phyloP scores from a whole-genome alignment of 2,888 invertebrate genomes.

The Yponomeuta plumbellus region DNA sequence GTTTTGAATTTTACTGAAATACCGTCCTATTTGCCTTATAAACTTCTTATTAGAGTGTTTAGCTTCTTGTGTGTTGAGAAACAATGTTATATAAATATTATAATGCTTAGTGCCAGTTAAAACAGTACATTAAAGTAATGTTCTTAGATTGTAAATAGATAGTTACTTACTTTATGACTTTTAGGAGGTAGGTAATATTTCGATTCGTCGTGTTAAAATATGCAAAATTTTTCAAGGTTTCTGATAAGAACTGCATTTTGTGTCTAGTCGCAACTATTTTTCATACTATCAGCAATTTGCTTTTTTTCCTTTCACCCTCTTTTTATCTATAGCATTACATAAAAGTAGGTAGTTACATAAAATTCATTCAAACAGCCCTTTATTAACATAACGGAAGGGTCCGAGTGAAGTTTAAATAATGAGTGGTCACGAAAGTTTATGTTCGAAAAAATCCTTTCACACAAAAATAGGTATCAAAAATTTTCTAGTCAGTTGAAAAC shows the following conservation, averaged over 20 bases:
- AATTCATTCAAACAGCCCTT: not conserved
- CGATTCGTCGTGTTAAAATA: not conserved
- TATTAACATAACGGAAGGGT: too few relatives aligned
- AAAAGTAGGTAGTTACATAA: too few relatives aligned
- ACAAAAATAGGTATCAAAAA: constrained; percentile 11
- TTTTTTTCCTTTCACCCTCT: not conserved
- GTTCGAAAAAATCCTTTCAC: not conserved
- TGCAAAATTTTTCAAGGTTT: constrained; percentile 16
- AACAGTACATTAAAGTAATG: constrained; percentile 19
- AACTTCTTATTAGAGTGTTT: constrained; percentile 10
- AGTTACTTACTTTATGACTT: constrained; percentile 1
- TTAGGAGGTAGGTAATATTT: constrained; percentile 32
- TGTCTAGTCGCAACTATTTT: constrained; percentile 42
- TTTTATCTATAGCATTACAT: too few relatives aligned
- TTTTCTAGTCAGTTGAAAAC: constrained; percentile 64
- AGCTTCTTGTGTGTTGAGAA: constrained; percentile 47
- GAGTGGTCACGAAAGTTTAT: too few relatives aligned
- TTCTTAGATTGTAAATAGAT: constrained; percentile 5
- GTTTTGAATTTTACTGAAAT: constrained; percentile 30
- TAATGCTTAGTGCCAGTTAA: constrained; percentile 63
- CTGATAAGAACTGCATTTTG: constrained; percentile 35
- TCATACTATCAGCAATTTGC: not conserved
- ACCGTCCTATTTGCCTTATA: constrained; percentile 67
- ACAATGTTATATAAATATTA: constrained; percentile 33
- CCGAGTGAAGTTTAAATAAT: too few relatives aligned